These are phyloP conservation scores for Larimichthys polyactis DNA, from an alignment of 2,113 vertebrate genomes.

Conservation along the genomic window DNA sequence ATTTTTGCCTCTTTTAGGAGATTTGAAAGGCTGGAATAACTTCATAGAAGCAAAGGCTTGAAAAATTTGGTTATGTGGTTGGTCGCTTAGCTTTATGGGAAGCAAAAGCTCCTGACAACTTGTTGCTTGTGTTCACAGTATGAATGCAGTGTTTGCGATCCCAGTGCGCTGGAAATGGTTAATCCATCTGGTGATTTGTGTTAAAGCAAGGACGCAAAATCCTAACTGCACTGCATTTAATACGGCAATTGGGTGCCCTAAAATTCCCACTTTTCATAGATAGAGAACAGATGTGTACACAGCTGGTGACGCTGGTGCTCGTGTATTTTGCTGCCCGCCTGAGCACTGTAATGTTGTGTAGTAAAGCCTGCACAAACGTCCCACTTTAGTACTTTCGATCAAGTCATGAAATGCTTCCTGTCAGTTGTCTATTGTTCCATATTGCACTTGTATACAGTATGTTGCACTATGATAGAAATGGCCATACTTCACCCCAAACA, in stretches of 20 bases:
- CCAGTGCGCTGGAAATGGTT: constrained; percentile 2
- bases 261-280: constrained; percentile 34
- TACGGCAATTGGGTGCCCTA: constrained; percentile 24
- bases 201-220: constrained; percentile 8
- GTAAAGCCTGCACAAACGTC: constrained; percentile 52
- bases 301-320: constrained; percentile 40
- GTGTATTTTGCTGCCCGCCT: constrained; percentile 38
- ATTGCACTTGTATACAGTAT: constrained; percentile 45
- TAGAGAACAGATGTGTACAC: constrained; percentile 59
- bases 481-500: constrained; percentile 44
- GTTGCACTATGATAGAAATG: constrained; percentile 46
- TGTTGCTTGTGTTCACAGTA: constrained; percentile 18
- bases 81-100: constrained; percentile 8
- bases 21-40: neutral
- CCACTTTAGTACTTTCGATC: constrained; percentile 46
- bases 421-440: constrained; percentile 38
- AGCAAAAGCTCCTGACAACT: constrained; percentile 9
- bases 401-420: constrained; percentile 49
- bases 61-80: neutral
- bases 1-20: neutral
- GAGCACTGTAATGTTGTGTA: constrained; percentile 38
- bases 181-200: constrained; percentile 7
- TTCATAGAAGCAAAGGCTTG: too few relatives aligned
- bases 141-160: constrained; percentile 16
- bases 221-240: constrained; percentile 51